Percentiles rank a stretch among this genome's conserved stretches.
phyloP scores from a whole-genome alignment of 2,888 invertebrate species.

The Lutraria lutraria region DNA sequence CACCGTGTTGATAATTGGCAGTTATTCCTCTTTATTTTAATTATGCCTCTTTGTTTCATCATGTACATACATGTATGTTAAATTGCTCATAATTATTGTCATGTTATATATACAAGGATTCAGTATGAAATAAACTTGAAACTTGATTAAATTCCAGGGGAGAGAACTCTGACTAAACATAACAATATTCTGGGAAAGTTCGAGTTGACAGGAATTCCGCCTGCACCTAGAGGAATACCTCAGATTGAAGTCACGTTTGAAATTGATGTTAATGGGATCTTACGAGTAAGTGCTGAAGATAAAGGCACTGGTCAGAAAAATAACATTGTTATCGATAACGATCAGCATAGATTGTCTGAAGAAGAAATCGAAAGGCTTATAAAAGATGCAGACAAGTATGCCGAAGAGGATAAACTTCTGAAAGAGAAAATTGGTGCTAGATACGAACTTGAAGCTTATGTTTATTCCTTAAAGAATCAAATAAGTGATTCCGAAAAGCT shows the following conservation, averaged over 20 bases:
- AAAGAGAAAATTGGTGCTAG: conserved; percentile 95
- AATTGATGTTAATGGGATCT: conserved; percentile 88
- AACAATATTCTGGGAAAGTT: conserved; percentile 99
- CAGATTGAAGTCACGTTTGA: conserved; percentile 88
- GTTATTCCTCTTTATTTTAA: no score
- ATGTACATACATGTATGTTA: no score
- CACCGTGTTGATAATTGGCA: no score
- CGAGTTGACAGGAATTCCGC: conserved; percentile 98
- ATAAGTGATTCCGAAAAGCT: conserved; percentile 98
- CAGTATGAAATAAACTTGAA: no score
- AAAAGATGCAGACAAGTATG: conserved; percentile 99
- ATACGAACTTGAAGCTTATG: conserved; percentile 97
- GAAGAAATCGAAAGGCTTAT: conserved; percentile 99
- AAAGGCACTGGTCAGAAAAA: conserved; percentile 99
- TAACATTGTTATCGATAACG: conserved; percentile 99
- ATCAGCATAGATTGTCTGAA: conserved; percentile 97
- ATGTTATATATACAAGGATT: no score
- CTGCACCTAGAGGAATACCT: conserved; percentile 88
- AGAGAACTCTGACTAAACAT: conserved; percentile 99
- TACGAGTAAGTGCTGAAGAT: conserved; percentile 95
- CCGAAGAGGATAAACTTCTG: conserved; percentile 98
- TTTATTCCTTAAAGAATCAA: conserved; percentile 99
- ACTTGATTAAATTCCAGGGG: conserved; percentile 89
- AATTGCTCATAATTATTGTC: no score
- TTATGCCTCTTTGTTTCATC: no score